Base-by-base conservation (phyloP, 2,113 vertebrate genomes). In the Gavia stellata region DNA sequence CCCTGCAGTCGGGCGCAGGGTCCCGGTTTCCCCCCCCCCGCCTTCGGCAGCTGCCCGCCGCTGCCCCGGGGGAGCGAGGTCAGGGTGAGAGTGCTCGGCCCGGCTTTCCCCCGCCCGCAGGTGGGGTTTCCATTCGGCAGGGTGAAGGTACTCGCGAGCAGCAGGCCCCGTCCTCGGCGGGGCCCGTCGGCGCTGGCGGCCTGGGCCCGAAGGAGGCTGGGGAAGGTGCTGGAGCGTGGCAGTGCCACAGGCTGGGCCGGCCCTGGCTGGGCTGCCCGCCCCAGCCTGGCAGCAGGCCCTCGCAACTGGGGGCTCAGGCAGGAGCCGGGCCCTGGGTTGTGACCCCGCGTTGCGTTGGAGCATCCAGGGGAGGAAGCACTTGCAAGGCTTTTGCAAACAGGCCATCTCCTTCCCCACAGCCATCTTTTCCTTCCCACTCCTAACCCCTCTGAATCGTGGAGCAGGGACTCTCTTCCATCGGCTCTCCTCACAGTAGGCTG, bases 401-500 rank as follows among this genome's bases (percentile, higher is more conserved):
- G 33, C 14, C 8, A 1, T 14, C n/a, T 14, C 52, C 53, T 33
- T 38, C 14, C 34, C 21, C 0, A 1, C 66, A 24, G 23, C 44
- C n/a, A 1, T 19, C 10, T 14, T 36, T 14, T 25, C 16, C 42
- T 18, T 66, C 25, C 49, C 5, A 7, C 49, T n/a, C 24, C 38
- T 24, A 3, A 11, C 19, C 40, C 15, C 1, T 15, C 52, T 2
- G 4, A 33, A 3, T 7, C 17, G 9, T 0, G 21, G 42, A 31
- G 40, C 16, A 7, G 33, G 26, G 52, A 3, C 9, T 9, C 17
- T 38, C n/a, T 38, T 9, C 34, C 40, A 3, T 13, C 6, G 1
- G 38, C 33, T 2, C 33, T 19, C 31, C 36, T 28, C 49, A 2
- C 47, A 18, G 45, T 58, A 15, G 49, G 18, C 61, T 18, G 33